These are phyloP conservation scores for Prionailurus bengalensis DNA, from an alignment of 2,113 vertebrate species.

Conservation along the genomic window DNA sequence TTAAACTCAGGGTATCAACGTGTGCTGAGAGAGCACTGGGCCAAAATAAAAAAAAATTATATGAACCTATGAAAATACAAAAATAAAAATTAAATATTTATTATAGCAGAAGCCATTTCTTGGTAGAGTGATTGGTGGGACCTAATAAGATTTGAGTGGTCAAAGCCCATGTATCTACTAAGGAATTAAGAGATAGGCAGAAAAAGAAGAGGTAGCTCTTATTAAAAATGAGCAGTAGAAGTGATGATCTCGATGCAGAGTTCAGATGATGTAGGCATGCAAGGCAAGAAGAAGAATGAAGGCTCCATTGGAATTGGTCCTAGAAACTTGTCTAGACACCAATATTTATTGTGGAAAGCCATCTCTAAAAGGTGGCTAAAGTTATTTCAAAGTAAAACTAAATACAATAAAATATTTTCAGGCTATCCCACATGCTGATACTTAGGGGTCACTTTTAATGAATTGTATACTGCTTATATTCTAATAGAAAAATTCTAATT, in stretches of 20 bases:
- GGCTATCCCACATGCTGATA: background rate
- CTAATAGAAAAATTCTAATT: background rate
- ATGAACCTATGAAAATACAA: background rate
- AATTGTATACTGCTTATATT: background rate
- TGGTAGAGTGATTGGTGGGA: background rate
- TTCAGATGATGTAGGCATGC: background rate
- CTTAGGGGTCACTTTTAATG: background rate
- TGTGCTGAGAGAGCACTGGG: background rate
- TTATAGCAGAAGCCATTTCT: background rate
- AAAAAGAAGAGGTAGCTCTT: background rate
- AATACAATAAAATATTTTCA: background rate
- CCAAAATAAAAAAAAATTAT: conserved; percentile 1
- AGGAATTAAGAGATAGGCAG: background rate
- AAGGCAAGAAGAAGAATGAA: background rate
- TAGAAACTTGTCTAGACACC: background rate
- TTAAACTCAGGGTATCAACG: background rate
- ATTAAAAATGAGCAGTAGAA: background rate
- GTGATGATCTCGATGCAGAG: background rate
- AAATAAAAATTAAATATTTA: background rate
- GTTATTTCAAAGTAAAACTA: background rate
- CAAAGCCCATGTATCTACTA: background rate
- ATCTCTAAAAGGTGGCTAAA: background rate
- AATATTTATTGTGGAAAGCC: background rate
- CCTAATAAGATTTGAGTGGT: background rate
- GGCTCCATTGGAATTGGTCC: background rate